A percentile compares a stretch with the other conserved stretches of the same genome.
Conservation (phyloP, 2,797 vertebrate genomes). For the Semotilus atromaculatus region DNA sequence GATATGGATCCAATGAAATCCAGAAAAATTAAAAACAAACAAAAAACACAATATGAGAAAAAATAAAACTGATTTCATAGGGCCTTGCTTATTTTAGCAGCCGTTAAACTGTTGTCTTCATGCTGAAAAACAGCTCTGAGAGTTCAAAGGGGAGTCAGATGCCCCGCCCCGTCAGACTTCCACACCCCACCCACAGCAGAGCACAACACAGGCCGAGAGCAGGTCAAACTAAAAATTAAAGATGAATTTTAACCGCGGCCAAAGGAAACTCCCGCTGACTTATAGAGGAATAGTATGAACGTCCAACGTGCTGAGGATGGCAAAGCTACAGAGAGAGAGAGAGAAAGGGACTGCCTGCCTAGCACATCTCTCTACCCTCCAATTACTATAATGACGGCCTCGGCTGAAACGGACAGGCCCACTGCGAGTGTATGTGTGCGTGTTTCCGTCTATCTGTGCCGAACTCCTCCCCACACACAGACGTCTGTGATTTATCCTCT, state of each 20-base stretch:
- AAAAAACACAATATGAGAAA: not conserved
- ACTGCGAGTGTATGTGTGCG: constrained; percentile 41
- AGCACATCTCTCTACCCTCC: constrained; percentile 72
- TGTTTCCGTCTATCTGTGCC: constrained; percentile 26
- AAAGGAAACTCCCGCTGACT: constrained; percentile 58
- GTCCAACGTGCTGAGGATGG: constrained; percentile 46
- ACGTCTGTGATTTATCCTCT: constrained; percentile 36
- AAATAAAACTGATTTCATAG: not conserved
- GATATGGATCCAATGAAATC: not conserved
- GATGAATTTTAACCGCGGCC: constrained; percentile 57
- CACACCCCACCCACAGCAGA: not conserved
- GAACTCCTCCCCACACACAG: constrained; percentile 10
- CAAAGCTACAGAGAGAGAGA: constrained; percentile 57
- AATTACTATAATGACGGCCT: constrained; percentile 83
- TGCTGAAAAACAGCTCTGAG: constrained; percentile 36
- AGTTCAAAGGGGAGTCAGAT: constrained; percentile 39
- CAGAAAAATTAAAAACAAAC: not conserved
- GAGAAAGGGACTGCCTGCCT: constrained; percentile 58
- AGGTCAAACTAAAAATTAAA: constrained; percentile 47
- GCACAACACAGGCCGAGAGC: constrained; percentile 43
- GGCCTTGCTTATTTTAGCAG: not conserved
- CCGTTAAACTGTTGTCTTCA: constrained; percentile 28
- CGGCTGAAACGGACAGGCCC: constrained; percentile 21
- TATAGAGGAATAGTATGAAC: constrained; percentile 28
- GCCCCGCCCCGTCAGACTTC: not conserved